Evolutionary conservation across 2,888 invertebrate species (phyloP).

Genomic region (Eurytoma californica): DNA sequence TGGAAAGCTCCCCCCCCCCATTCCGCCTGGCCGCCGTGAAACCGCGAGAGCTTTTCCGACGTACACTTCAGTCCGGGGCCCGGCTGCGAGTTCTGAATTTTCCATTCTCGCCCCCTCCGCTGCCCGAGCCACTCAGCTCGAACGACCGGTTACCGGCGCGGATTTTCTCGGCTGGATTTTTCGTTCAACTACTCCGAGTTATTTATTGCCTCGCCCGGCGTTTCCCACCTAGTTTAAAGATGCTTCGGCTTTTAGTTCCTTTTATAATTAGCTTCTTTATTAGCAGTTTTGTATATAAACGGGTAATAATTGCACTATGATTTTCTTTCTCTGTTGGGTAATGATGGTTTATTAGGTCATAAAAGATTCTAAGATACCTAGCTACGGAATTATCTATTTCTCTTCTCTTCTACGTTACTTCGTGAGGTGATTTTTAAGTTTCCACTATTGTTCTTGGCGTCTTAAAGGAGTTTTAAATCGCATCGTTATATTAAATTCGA

Average conservation of each 20-base stretch:
- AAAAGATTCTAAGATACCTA: background rate
- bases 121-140: no score
- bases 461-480: background rate
- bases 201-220: no score
- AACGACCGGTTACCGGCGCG: no score
- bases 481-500: constrained; percentile 1
- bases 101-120: constrained; percentile 4
- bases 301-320: no score
- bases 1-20: background rate
- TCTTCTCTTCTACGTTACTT: constrained; percentile 2
- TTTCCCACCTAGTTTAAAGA: background rate
- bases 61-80: background rate
- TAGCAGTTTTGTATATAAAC: background rate
- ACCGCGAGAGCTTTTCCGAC: constrained; percentile 26
- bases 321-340: no score
- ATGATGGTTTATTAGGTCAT: no score
- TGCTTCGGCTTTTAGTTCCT: background rate
- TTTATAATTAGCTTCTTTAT: background rate
- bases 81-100: constrained; percentile 5
- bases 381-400: constrained; percentile 3
- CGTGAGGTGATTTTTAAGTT: constrained; percentile 5
- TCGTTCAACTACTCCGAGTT: no score
- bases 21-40: background rate
- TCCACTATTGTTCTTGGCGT: background rate
- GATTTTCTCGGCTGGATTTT: no score